Evolutionary conservation across 2,113 vertebrate genomes (phyloP), one percentile per base, ranked within the genome.

Genomic region (Tyrannus savana): DNA sequence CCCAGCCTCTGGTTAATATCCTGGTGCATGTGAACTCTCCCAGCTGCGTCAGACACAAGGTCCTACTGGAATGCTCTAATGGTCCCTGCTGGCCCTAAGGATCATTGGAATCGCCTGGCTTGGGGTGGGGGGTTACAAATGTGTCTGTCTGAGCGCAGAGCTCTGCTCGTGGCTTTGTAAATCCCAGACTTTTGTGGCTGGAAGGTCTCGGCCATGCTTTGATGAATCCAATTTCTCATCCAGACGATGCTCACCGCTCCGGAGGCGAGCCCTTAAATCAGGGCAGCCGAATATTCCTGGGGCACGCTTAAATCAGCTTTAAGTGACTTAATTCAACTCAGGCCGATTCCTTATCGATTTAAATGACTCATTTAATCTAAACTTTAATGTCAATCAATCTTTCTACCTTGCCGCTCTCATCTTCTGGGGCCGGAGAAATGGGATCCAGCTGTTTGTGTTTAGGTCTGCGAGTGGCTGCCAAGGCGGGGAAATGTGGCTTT

Each of bases 281-380:
- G 76, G 52, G 73, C 53, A 79, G 76, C 68, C 19, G 22, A 68
- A 78, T 95, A 67, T 94, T 95, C 88, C 85, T 96, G 83, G 63
- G 76, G 68, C 62, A 72, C 64, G 12, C 44, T 83, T 94, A 77
- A 93, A 96, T 96, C 93, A 93, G 82, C 41, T 90, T 78, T 81
- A 92, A 97, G 86, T 92, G 85, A 78, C 96, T 96, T 87, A 95
- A 95, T 93, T 94, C 93, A 90, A 79, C 75, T 87, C 85, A 10
- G 44, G 18, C 56, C 9, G 19, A 81, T 91, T 94, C 82, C 83
- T 7, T 62, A 92, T 88, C 64, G 0, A 88, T 92, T 92, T 93
- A 87, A 88, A 93, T 7, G 24, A 92, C 68, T 95, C 92, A 52
- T 95, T 97, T 93, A 91, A 93, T 92, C 95, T 87, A 89, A 80